phyloP scores from a whole-genome alignment of 2,888 invertebrate genomes.

The Craniophora ligustri region DNA sequence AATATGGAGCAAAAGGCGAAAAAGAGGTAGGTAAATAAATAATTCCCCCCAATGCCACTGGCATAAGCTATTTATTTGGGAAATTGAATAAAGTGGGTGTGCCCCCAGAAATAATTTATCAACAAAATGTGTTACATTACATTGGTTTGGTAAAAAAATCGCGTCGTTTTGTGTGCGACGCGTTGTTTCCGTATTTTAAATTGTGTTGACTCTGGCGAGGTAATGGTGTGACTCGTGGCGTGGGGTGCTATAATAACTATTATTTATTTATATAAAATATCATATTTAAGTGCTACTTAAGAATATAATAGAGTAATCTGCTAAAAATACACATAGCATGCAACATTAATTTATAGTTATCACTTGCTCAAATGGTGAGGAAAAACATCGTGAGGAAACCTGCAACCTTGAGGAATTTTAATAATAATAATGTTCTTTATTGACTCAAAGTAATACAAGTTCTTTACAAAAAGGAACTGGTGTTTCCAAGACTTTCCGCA shows the following conservation, averaged over 20 bases:
- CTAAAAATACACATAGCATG: too few species aligned
- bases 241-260: background rate
- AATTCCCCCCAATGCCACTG: conserved; percentile 60
- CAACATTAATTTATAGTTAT: too few species aligned
- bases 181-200: conserved; percentile 49
- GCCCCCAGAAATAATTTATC: conserved; percentile 68
- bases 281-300: too few species aligned
- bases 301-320: too few species aligned
- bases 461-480: too few species aligned
- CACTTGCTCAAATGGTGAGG: too few species aligned
- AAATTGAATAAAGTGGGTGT: conserved; percentile 69
- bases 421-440: too few species aligned
- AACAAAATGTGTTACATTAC: conserved; percentile 70
- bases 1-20: conserved; percentile 57
- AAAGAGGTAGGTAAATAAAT: conserved; percentile 60
- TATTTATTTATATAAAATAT: too few species aligned
- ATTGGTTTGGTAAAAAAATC: conserved; percentile 62
- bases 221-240: background rate
- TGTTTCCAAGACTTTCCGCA: too few species aligned
- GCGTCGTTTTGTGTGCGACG: conserved; percentile 57
- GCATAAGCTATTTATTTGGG: conserved; percentile 68
- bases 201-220: conserved; percentile 17
- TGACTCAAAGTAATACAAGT: too few species aligned
- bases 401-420: too few species aligned
- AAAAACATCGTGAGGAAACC: too few species aligned